Percentiles rank a stretch among this genome's conserved stretches.
phyloP scores from a whole-genome alignment of 2,113 vertebrate species.

The Zosterops japonicus region DNA sequence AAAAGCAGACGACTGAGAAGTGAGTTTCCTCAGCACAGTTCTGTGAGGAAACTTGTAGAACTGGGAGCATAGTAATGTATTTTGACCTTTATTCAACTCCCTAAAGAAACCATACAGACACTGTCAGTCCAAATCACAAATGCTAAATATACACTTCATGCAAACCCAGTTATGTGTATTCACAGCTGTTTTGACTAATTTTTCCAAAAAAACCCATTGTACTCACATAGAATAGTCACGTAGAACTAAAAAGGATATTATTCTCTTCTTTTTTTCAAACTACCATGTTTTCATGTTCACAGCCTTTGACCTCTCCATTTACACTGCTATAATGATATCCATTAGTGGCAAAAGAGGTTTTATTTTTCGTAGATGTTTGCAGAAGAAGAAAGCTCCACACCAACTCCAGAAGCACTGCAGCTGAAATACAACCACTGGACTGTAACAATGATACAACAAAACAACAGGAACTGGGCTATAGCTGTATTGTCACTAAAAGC shows the following conservation, averaged over 20 bases:
- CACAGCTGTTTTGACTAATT: background rate
- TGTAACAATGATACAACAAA: background rate
- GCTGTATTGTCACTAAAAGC: background rate
- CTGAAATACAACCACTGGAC: background rate
- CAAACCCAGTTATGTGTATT: background rate
- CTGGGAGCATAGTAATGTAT: background rate
- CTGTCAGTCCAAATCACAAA: background rate
- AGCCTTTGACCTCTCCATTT: background rate
- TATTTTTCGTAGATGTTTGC: background rate
- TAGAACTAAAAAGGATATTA: background rate
- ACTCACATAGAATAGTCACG: background rate
- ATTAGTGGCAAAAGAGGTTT: background rate
- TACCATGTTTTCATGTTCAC: background rate
- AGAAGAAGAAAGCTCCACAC: background rate
- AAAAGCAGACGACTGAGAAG: background rate
- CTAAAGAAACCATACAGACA: background rate
- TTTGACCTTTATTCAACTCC: background rate
- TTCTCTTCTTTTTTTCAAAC: fast-evolving
- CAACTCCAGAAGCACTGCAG: background rate
- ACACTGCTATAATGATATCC: background rate
- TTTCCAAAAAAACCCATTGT: background rate
- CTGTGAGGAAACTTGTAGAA: background rate
- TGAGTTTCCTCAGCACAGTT: background rate
- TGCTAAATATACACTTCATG: background rate
- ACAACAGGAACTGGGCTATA: background rate